phyloP scores from a whole-genome alignment of 2,113 vertebrate species.

The Lates calcarifer region DNA sequence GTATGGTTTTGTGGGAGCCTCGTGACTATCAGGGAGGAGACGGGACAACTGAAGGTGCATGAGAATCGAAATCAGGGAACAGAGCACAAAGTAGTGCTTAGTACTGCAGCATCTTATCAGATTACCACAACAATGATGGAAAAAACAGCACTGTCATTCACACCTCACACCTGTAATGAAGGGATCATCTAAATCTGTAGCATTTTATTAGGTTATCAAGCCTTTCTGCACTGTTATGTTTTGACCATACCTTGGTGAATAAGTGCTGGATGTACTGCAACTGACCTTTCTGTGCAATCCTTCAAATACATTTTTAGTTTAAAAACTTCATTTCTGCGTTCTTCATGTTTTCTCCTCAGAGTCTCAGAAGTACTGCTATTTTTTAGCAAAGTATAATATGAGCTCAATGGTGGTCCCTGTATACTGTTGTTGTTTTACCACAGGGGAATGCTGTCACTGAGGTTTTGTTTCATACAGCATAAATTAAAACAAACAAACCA shows the following conservation, averaged over 20 bases:
- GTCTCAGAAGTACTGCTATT: background rate
- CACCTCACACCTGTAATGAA: background rate
- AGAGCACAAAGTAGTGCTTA: background rate
- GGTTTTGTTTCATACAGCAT: background rate
- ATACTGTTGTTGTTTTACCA: background rate
- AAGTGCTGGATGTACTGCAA: conserved; percentile 28
- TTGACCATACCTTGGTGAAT: background rate
- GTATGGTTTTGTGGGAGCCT: conserved; percentile 1
- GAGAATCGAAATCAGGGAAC: conserved; percentile 10
- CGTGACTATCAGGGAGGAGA: background rate
- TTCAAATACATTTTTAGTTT: conserved; percentile 33
- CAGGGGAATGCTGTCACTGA: background rate
- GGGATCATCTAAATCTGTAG: background rate
- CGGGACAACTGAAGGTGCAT: conserved; percentile 19
- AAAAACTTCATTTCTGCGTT: background rate
- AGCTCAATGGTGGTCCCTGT: background rate
- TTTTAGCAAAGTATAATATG: background rate
- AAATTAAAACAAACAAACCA: background rate
- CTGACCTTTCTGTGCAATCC: conserved; percentile 12
- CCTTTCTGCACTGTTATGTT: conserved; percentile 16
- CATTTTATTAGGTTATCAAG: background rate
- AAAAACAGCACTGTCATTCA: background rate
- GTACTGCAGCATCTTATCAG: background rate
- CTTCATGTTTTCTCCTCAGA: background rate
- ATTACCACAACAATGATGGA: conserved; percentile 2